Conservation (phyloP, 2,797 vertebrate genomes). For the Menidia menidia region DNA sequence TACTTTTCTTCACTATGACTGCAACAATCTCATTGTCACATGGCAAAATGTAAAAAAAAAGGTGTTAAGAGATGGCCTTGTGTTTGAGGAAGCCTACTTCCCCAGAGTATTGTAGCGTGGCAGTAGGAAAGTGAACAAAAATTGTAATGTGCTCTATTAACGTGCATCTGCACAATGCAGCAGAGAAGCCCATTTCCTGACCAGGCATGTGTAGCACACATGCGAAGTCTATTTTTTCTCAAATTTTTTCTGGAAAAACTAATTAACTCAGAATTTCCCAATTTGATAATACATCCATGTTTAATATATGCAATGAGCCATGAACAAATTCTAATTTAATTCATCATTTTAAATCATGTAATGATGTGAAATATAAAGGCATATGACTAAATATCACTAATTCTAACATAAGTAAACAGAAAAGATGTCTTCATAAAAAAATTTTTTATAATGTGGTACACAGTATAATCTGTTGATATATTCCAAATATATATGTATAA, state of each 20-base stretch:
- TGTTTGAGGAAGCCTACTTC: slow-evolving; percentile 66
- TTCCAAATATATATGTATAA: not conserved
- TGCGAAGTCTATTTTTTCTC: slow-evolving; percentile 4
- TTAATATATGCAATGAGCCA: not conserved
- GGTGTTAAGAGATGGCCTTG: slow-evolving; percentile 55
- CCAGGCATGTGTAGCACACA: not conserved
- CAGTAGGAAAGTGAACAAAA: slow-evolving; percentile 49
- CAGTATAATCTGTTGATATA: not conserved
- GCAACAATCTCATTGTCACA: slow-evolving; percentile 46
- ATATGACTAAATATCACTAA: not conserved
- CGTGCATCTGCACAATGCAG: slow-evolving; percentile 23
- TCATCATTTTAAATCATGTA: not conserved
- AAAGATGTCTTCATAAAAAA: too few relatives aligned
- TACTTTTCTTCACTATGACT: slow-evolving; percentile 32
- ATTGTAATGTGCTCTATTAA: not conserved
- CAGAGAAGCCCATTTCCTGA: slow-evolving; percentile 63
- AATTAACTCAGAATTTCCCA: not conserved
- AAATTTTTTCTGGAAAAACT: too few relatives aligned
- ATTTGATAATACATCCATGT: not conserved
- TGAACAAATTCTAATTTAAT: not conserved
- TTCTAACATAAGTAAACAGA: not conserved
- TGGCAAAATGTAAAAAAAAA: not conserved
- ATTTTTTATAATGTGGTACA: too few relatives aligned
- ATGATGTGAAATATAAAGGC: not conserved
- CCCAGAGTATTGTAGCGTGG: slow-evolving; percentile 33